These are phyloP conservation scores for Phoxinus dragarum DNA, from an alignment of 2,797 vertebrate genomes.

Conservation along the genomic window DNA sequence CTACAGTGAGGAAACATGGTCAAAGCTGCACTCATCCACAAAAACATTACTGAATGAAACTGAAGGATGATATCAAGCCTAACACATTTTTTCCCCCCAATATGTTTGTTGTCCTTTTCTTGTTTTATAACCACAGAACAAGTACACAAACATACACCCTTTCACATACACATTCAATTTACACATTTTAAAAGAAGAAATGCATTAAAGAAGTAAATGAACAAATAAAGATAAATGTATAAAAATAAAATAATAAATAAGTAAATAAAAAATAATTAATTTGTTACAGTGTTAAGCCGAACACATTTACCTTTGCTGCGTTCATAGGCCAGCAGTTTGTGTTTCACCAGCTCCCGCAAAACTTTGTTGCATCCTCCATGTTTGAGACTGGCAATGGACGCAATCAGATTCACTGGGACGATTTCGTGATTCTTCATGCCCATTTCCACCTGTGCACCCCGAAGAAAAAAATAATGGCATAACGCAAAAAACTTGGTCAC, in stretches of 20 bases:
- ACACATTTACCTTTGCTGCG: constrained; percentile 82
- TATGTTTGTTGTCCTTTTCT: no score
- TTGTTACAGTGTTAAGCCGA: no score
- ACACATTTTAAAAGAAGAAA: no score
- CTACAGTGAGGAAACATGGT: constrained; percentile 69
- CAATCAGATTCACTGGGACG: constrained; percentile 90
- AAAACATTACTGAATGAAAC: neutral
- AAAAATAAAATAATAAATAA: no score
- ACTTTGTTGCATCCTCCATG: constrained; percentile 97
- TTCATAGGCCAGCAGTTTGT: constrained; percentile 91
- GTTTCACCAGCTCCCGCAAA: constrained; percentile 91
- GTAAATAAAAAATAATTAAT: no score
- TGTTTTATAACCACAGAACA: no score
- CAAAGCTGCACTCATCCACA: constrained; percentile 7
- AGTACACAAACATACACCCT: no score
- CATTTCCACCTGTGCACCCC: constrained; percentile 91
- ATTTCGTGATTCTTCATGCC: constrained; percentile 99
- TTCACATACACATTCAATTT: no score
- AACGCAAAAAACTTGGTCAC: neutral
- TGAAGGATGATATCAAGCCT: no score
- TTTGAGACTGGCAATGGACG: constrained; percentile 93
- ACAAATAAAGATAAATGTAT: no score
- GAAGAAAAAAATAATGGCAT: neutral
- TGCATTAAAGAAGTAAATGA: no score
- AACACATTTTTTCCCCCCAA: no score